Evolutionary conservation across 92 coral and sea anemone species (phyloP).

Genomic region (Heliopora coerulea): DNA sequence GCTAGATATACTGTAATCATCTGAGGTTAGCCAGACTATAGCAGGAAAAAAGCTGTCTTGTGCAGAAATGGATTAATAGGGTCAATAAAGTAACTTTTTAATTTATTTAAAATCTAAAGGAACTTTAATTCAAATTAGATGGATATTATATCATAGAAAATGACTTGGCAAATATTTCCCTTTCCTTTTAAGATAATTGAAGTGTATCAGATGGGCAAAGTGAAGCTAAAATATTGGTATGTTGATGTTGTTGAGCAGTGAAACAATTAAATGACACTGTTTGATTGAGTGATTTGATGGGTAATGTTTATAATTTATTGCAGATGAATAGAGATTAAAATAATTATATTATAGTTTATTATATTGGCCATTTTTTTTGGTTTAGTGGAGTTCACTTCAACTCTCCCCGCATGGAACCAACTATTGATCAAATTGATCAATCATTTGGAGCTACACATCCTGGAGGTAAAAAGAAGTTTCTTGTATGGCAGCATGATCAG

Average conservation of each 20-base stretch:
- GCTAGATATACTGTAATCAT: too few relatives aligned
- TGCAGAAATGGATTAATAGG: too few relatives aligned
- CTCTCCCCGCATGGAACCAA: conserved; percentile 97
- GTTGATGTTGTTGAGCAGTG: not conserved
- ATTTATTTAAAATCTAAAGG: too few relatives aligned
- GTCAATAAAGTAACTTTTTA: too few relatives aligned
- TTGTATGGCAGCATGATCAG: too few relatives aligned
- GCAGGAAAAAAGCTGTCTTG: too few relatives aligned
- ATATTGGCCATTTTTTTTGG: not conserved
- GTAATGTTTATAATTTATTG: not conserved
- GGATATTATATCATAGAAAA: too few relatives aligned
- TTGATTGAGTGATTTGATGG: too few relatives aligned
- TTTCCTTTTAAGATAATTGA: conserved; percentile 75
- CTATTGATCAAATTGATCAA: conserved; percentile 97
- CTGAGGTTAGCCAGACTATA: too few relatives aligned
- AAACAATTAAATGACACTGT: not conserved
- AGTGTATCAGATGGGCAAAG: conserved; percentile 92
- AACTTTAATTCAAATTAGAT: too few relatives aligned
- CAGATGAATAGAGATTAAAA: not conserved
- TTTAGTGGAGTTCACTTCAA: conserved; percentile 95
- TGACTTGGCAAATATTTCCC: too few relatives aligned
- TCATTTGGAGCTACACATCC: conserved; percentile 99
- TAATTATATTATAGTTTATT: not conserved
- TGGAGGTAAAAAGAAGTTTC: conserved; percentile 78
- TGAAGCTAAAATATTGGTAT: conserved; percentile 95